Conservation (phyloP, 2,797 vertebrate species). For the Danio tinwini region DNA sequence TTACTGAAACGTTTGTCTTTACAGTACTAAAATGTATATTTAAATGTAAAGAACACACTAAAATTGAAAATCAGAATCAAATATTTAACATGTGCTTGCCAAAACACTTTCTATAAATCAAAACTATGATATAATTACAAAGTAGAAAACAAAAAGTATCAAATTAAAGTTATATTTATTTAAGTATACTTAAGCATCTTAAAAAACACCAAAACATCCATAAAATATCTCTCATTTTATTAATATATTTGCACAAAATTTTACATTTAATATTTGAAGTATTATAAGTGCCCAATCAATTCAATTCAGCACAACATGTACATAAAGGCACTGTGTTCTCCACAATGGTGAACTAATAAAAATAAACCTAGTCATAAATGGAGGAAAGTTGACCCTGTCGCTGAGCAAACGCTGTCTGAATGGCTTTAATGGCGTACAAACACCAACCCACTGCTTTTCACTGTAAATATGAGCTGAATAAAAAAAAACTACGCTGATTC, state of each 20-base stretch:
- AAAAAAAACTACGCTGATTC: constrained; percentile 30
- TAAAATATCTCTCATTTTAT: neutral
- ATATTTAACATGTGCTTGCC: too few relatives aligned
- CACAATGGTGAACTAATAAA: neutral
- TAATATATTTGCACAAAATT: neutral
- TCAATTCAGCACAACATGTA: neutral
- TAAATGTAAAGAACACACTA: too few relatives aligned
- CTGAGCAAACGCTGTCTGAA: neutral
- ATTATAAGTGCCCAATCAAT: neutral
- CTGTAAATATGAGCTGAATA: constrained; percentile 14
- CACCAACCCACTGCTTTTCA: constrained; percentile 15
- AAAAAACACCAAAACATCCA: neutral
- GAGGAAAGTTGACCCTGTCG: constrained; percentile 10
- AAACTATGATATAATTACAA: too few relatives aligned
- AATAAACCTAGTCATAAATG: neutral
- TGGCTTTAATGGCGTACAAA: constrained; percentile 14
- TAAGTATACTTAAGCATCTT: neutral
- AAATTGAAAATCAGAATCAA: too few relatives aligned
- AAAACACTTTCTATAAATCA: too few relatives aligned
- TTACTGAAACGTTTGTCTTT: too few relatives aligned
- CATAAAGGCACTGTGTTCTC: neutral
- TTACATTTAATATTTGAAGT: neutral
- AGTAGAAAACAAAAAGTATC: too few relatives aligned
- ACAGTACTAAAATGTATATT: too few relatives aligned
- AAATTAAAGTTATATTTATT: too few relatives aligned